These are phyloP conservation scores for Trypoxylon attenuatum DNA, from an alignment of 2,888 invertebrate species.

Conservation along the genomic window DNA sequence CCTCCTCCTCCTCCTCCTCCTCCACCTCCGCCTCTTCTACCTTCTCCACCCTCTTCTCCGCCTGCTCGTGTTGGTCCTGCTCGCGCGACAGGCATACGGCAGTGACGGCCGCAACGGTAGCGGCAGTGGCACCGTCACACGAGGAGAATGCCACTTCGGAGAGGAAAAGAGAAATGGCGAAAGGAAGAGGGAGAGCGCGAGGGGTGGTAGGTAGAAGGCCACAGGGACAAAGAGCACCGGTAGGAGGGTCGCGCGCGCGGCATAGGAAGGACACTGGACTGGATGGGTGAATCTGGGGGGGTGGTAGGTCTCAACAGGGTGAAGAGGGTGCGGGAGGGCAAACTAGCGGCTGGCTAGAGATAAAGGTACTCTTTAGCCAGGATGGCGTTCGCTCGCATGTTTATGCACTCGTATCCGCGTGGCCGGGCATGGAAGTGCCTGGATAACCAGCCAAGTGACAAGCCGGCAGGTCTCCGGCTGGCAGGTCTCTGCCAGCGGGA, in stretches of 20 bases:
- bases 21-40: too few species aligned
- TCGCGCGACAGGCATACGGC: constrained; percentile 23
- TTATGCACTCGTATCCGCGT: constrained; percentile 74
- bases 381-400: constrained; percentile 72
- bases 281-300: constrained; percentile 10
- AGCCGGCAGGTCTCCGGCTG: constrained; percentile 61
- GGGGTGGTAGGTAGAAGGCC: constrained; percentile 9
- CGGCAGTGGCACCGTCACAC: constrained; percentile 51
- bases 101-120: too few species aligned
- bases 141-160: constrained; percentile 58
- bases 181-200: constrained; percentile 35
- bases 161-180: constrained; percentile 38
- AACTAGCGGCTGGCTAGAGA: constrained; percentile 70
- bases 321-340: constrained; percentile 46
- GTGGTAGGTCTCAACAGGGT: background rate
- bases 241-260: background rate
- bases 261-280: constrained; percentile 33
- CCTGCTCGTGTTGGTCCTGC: constrained; percentile 45
- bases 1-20: too few species aligned
- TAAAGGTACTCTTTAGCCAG: constrained; percentile 73
- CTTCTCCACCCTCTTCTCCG: constrained; percentile 40
- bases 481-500: constrained; percentile 54
- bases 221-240: background rate
- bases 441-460: constrained; percentile 75
- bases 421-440: constrained; percentile 73